A percentile compares a stretch with the other conserved stretches of the same genome.
These are phyloP conservation scores for Melanotaenia pygmaea DNA, from an alignment of 2,797 vertebrate genomes.

Conservation along the genomic window DNA sequence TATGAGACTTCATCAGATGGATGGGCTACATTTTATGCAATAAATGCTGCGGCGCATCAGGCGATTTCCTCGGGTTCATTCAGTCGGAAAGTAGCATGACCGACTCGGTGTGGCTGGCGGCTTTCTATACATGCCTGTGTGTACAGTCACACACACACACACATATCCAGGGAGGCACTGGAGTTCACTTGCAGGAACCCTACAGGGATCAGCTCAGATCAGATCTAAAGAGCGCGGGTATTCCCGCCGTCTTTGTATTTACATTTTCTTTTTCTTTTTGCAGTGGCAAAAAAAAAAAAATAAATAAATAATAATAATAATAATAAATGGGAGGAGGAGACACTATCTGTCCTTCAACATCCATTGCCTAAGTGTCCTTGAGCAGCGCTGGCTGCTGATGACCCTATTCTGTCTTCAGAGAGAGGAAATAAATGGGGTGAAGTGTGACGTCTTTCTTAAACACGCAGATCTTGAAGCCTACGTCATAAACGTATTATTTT, in stretches of 20 bases:
- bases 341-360: constrained; percentile 31
- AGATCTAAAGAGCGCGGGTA: constrained; percentile 23
- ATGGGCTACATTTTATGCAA: not conserved
- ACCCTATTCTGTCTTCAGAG: constrained; percentile 31
- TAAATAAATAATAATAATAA: too few species aligned
- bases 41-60: constrained; percentile 50
- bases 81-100: constrained; percentile 51
- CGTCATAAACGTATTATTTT: not conserved
- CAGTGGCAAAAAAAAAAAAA: constrained; percentile 18
- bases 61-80: constrained; percentile 61
- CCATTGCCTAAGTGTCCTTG: constrained; percentile 49
- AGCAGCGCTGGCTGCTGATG: constrained; percentile 43
- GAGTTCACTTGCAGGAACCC: constrained; percentile 36
- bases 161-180: constrained; percentile 7
- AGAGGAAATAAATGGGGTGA: not conserved
- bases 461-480: not conserved
- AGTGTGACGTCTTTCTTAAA: constrained; percentile 16
- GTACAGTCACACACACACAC: constrained; percentile 23
- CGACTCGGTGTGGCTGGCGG: constrained; percentile 50
- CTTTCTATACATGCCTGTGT: constrained; percentile 47
- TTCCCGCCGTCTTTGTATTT: constrained; percentile 52
- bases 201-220: constrained; percentile 47
- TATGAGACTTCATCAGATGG: not conserved
- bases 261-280: constrained; percentile 28
- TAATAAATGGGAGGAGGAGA: constrained; percentile 36